Percentiles rank a stretch among this genome's conserved stretches.
Conservation (phyloP, 2,113 vertebrate species). For the Tretioscincus oriximinensis region DNA sequence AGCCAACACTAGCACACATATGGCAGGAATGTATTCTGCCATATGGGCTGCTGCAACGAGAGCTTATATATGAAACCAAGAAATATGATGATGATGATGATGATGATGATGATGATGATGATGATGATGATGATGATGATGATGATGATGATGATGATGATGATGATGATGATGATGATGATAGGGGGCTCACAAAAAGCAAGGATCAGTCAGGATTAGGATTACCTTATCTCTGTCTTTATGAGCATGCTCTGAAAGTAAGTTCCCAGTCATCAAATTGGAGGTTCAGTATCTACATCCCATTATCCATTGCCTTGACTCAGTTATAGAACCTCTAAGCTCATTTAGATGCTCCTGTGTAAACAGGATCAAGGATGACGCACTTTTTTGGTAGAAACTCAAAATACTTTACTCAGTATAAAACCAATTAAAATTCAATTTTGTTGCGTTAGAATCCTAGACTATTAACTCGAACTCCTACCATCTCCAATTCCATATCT, state of each 20-base stretch:
- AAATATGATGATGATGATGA: too few species aligned
- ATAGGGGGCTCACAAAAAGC: neutral
- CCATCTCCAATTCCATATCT: neutral
- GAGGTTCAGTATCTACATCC: neutral
- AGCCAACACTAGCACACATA: too few species aligned
- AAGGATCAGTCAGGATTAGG: neutral
- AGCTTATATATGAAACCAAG: too few species aligned
- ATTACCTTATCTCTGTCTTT: neutral
- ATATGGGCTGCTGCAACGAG: too few species aligned
- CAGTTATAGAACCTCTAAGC: neutral
- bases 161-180: too few species aligned
- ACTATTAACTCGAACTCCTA: neutral
- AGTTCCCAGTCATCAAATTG: neutral
- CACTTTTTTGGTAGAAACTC: neutral
- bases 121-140: too few species aligned
- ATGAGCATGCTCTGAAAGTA: neutral
- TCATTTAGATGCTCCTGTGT: neutral
- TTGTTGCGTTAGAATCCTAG: neutral
- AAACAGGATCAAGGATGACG: neutral
- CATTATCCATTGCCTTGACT: neutral
- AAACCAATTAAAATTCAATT: slow-evolving; percentile 17
- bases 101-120: too few species aligned
- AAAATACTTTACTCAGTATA: neutral
- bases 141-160: too few species aligned
- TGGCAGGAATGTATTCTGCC: too few species aligned